Percentiles rank a stretch among this genome's conserved stretches.
phyloP scores from a whole-genome alignment of 2,888 invertebrate species.

The Netelia inedita region DNA sequence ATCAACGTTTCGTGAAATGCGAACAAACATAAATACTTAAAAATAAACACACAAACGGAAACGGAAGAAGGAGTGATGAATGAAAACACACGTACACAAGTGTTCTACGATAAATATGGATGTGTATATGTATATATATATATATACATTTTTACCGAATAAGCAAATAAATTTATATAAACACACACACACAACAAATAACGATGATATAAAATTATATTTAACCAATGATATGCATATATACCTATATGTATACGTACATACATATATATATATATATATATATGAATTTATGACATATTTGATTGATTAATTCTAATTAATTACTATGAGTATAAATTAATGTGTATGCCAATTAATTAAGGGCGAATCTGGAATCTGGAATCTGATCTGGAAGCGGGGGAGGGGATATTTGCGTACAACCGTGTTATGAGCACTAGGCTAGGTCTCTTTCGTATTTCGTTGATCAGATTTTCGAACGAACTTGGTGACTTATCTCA shows the following conservation, averaged over 20 bases:
- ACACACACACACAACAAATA: constrained; percentile 77
- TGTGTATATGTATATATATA: constrained; percentile 56
- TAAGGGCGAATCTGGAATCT: too few species aligned
- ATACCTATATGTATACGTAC: constrained; percentile 64
- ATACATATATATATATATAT: constrained; percentile 66
- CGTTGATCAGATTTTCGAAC: constrained; percentile 58
- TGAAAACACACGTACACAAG: constrained; percentile 65
- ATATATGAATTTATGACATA: constrained; percentile 63
- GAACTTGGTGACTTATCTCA: constrained; percentile 25
- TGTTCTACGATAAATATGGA: constrained; percentile 73
- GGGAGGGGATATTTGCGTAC: constrained; percentile 73
- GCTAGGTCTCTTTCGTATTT: constrained; percentile 78
- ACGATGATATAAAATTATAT: constrained; percentile 80
- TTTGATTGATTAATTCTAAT: constrained; percentile 64
- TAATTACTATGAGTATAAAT: constrained; percentile 77
- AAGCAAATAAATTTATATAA: constrained; percentile 77
- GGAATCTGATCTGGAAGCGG: constrained; percentile 68
- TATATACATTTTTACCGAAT: constrained; percentile 74
- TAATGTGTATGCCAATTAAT: constrained; percentile 79
- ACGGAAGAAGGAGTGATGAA: constrained; percentile 49
- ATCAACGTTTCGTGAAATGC: constrained; percentile 33
- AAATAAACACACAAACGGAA: constrained; percentile 49
- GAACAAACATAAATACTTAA: constrained; percentile 34
- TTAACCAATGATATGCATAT: constrained; percentile 73
- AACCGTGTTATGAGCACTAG: constrained; percentile 81